Evolutionary conservation across 1,140 invertebrate genomes (phyloP), one percentile per base, ranked within the genome.

Genomic region (Muscidifurax raptorellus): DNA sequence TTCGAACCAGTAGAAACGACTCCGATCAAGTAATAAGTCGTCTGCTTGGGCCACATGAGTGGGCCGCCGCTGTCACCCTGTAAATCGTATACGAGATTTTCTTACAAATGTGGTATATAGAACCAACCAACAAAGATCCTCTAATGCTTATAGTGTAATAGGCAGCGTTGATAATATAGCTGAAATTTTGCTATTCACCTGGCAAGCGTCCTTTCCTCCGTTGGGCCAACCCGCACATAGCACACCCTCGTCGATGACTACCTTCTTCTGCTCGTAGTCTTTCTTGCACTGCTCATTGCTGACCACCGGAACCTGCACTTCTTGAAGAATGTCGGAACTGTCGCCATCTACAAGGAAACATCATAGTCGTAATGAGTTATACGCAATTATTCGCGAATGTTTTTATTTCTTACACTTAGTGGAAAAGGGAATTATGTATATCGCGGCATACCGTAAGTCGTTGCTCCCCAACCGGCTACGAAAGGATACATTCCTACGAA

Each of bases 51-150:
- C 93, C 93, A 90, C 96, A 98, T 97, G 10, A 98, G 88, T 0
- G 97, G 97, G n/a, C 97, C 97, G 10, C 97, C 97, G 47, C 96
- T 97, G 91, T 98, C 97, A 25, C 97, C 97, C 94, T 95, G 22
- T 32, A 47, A 25, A 86, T 9, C 36, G 7, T 40, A 40, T 18
- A 10, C 44, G 47, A 13, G 18, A 52, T 18, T 52, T 52, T 18
- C 15, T 52, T 52, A 18, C 47, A 18, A n/a, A n/a, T n/a, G n/a
- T n/a, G n/a, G n/a, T n/a, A n/a, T n/a, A n/a, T n/a, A n/a, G n/a
- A n/a, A n/a, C n/a, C n/a, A n/a, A n/a, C n/a, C n/a, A n/a, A n/a
- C n/a, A n/a, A n/a, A n/a, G n/a, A n/a, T n/a, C n/a, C n/a, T n/a
- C n/a, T n/a, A n/a, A n/a, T n/a, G n/a, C n/a, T n/a, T n/a, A n/a